Base-by-base conservation (phyloP, 2,113 vertebrate genomes). In the Stigmatopora nigra region DNA sequence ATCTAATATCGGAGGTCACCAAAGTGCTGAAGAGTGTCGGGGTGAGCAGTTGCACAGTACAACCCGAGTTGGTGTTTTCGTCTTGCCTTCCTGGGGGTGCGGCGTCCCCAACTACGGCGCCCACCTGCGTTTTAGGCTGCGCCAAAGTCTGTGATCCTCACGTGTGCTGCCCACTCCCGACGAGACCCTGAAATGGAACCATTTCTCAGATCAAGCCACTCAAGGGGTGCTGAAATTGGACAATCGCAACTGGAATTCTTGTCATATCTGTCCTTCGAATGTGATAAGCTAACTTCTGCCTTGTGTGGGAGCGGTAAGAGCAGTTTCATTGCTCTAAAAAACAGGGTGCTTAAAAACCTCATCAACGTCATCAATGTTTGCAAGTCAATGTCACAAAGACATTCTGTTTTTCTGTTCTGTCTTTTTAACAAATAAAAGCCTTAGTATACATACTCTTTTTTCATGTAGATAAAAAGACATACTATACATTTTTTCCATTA, bases 1-100 rank as follows among this genome's bases (percentile, higher is more conserved):
- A 86, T 19, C 60, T 92, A 60, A 47, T 90, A 49, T 59, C 22
- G 0, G 83, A 63, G 9, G 78, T 91, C 72, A 86, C 77, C 19
- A 70, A 77, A 19, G 86, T 90, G 17, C 77, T 92, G 22, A 78
- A 65, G 60, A 73, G 66, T 6, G 86, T 83, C 0, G 90, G 91
- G 0, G 84, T 91, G 73, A 84, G 64, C 61, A 83, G 80, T 69
- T 84, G 88, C 75, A 92, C 91, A 0, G 65, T 92, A 16, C 91
- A 92, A 71, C 91, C 90, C 6, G 91, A 92, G 78, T 85, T 91
- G 47, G 7, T 52, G 11, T 47, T 68, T 17, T 59, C 46, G 8
- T 38, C 67, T 31, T 55, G 31, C 0, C 41, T 61, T n/a, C 41
- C 61, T 1, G 15, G 19, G 47, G 41, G 46, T 25, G 45, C 46